phyloP scores from a whole-genome alignment of 1,140 invertebrate genomes.

The Hesperophylax magnus region DNA sequence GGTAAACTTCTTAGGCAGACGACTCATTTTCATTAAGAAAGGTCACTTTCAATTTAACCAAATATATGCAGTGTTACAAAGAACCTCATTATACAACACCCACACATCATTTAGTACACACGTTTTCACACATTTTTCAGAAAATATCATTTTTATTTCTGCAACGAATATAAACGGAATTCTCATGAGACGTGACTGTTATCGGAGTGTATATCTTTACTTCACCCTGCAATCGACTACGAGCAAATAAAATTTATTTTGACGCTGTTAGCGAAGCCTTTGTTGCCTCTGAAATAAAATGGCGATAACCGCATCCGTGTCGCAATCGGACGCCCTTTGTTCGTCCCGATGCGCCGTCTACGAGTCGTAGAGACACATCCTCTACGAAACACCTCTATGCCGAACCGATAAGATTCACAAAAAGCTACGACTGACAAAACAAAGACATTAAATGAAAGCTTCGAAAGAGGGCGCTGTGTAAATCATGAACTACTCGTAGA shows the following conservation, averaged over 20 bases:
- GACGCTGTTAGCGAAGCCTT: constrained; percentile 15
- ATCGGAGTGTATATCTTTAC: not conserved
- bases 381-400: constrained; percentile 7
- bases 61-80: too few species aligned
- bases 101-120: too few species aligned
- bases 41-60: too few species aligned
- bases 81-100: too few species aligned
- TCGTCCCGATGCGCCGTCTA: constrained; percentile 15
- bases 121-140: too few species aligned
- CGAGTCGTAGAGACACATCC: constrained; percentile 21
- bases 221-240: not conserved
- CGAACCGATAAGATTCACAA: too few species aligned
- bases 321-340: constrained; percentile 55
- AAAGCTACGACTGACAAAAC: constrained; percentile 44
- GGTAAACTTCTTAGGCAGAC: too few species aligned
- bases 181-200: not conserved
- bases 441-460: constrained; percentile 54
- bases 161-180: too few species aligned
- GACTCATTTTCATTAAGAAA: too few species aligned
- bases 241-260: constrained; percentile 26
- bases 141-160: too few species aligned
- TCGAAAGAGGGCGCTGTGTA: constrained; percentile 22
- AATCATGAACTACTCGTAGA: not conserved
- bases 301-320: constrained; percentile 50
- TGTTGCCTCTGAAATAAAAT: constrained; percentile 48